Evolutionary conservation across 2,888 invertebrate genomes (phyloP), one percentile per base, ranked within the genome.

Genomic region (Eupithecia subumbrata): DNA sequence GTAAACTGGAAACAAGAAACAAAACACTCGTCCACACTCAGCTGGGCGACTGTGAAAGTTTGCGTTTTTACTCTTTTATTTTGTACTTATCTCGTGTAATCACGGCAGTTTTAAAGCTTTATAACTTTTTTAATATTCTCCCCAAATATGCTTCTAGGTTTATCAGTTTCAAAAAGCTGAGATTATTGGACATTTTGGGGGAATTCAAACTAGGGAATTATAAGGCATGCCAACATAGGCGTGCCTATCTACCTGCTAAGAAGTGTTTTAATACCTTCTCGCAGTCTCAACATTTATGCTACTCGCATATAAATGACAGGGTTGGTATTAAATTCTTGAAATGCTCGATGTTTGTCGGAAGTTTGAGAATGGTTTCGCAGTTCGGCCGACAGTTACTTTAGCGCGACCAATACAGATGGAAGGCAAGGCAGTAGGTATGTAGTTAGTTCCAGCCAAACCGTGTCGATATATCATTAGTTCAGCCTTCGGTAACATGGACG

Each of bases 401-500:
- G 14, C n/a, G 43, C 40, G 37, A 43, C 37, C 40, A 67, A 67
- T 67, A 40, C 67, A 4, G 67, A 67, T 67, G 67, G 43, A 68
- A 68, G 67, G n/a, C 67, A 25, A 68, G 67, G 12, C 67, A 67
- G 66, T 30, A 30, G 30, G 2, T n/a, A n/a, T n/a, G n/a, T 67
- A 67, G 76, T 63, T 64, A 76, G n/a, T 76, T 69, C 22, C 63
- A 78, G 56, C 68, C 37, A 25, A 69, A 43, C 52, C 71, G 72
- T 69, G 67, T 60, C 67, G 73, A 71, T 71, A 60, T 40, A 66
- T 73, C 69, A 73, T 75, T 76, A 72, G 68, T 74, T 43, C 73
- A 56, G 68, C 70, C 56, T 67, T 60, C 68, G 56, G 72, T 45
- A 60, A 69, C 74, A 60, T 72, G 72, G 73, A 30, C 48, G 68